Evolutionary conservation across 2,113 vertebrate genomes (phyloP).

Genomic region (Gymnogyps californianus): DNA sequence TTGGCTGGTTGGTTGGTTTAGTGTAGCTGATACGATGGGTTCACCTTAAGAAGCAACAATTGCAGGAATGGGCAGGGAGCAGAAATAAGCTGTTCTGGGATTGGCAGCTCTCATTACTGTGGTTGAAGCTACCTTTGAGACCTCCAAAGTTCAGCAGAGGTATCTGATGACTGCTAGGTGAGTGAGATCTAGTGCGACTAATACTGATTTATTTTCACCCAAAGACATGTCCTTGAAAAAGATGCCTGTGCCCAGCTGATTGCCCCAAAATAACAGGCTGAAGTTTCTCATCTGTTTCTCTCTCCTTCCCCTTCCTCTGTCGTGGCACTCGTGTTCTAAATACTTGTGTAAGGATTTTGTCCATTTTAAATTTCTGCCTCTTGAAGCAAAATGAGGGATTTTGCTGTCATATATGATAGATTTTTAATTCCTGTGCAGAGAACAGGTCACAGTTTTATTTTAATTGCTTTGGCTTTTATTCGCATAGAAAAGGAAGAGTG

Average conservation of each 20-base stretch:
- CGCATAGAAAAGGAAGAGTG: neutral
- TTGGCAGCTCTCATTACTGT: neutral
- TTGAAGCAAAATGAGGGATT: neutral
- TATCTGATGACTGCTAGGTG: neutral
- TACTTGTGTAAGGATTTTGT: neutral
- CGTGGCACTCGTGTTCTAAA: neutral
- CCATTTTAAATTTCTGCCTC: neutral
- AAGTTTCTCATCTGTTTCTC: neutral
- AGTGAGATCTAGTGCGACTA: neutral
- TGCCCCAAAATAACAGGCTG: neutral
- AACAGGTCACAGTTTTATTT: neutral
- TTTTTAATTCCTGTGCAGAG: neutral
- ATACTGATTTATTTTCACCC: neutral
- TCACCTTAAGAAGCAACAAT: neutral
- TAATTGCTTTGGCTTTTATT: neutral
- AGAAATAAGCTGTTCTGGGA: neutral
- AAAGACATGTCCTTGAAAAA: neutral
- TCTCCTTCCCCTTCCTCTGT: neutral
- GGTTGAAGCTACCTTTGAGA: neutral
- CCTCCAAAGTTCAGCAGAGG: neutral
- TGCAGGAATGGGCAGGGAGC: neutral
- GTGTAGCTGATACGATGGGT: neutral
- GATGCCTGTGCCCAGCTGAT: neutral
- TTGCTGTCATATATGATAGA: neutral
- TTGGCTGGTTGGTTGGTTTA: neutral